phyloP scores from a whole-genome alignment of 1,140 invertebrate species.

The Drosophila nigromelanica region DNA sequence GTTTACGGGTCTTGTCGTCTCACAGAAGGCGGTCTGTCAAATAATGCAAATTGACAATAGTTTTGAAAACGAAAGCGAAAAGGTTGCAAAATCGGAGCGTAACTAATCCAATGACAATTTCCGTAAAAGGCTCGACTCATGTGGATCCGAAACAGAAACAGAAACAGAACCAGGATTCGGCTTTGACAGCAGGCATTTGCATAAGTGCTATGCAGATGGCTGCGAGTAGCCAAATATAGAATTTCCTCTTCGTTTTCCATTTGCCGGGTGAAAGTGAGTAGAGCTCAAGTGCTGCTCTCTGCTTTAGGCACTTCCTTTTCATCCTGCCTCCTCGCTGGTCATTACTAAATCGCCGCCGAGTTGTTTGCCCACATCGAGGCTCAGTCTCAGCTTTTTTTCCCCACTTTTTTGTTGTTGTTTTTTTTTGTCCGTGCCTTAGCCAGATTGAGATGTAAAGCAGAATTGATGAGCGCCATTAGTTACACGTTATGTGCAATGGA shows the following conservation, averaged over 20 bases:
- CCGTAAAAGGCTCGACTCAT: constrained; percentile 31
- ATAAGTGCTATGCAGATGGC: constrained; percentile 41
- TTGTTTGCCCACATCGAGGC: constrained; percentile 32
- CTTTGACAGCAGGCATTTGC: constrained; percentile 30
- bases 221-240: constrained; percentile 45
- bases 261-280: constrained; percentile 51
- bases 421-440: constrained; percentile 65
- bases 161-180: constrained; percentile 9
- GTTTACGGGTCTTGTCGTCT: not conserved
- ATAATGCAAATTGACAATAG: constrained; percentile 80
- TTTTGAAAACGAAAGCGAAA: constrained; percentile 57
- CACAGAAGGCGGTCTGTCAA: constrained; percentile 65
- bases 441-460: constrained; percentile 85
- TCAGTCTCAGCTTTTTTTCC: constrained; percentile 33
- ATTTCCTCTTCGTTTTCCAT: constrained; percentile 38
- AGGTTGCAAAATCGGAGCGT: constrained; percentile 70
- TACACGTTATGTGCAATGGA: constrained; percentile 84
- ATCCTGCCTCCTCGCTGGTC: constrained; percentile 40
- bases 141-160: constrained; percentile 32
- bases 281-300: constrained; percentile 41
- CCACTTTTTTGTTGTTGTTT: constrained; percentile 23
- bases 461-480: constrained; percentile 84
- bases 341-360: constrained; percentile 53
- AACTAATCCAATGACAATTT: constrained; percentile 54
- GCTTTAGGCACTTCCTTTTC: constrained; percentile 20